Evolutionary conservation across 2,797 vertebrate genomes (phyloP), one percentile per base, ranked within the genome.

Genomic region (Chiloscyllium punctatum): DNA sequence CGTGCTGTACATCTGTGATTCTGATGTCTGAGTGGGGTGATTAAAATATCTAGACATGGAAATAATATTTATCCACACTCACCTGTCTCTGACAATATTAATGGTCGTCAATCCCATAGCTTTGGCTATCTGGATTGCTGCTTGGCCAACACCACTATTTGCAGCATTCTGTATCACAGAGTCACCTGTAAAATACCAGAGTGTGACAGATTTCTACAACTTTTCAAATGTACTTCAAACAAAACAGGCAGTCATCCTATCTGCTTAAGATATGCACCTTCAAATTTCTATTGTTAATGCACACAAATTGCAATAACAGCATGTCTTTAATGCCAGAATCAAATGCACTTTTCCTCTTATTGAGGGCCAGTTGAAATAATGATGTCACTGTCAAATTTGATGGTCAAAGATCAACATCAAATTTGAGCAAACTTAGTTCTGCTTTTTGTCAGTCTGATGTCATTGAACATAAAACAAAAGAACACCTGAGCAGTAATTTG

Each of bases 121-220:
- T 91, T 98, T 98, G 72, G 99, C 98, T 0, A 99, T 99, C 98
- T 99, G 99, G 97, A 99, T 99, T 42, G 99, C 98, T 21, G 99
- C 99, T 97, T 99, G 99, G 13, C 99, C 99, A 72, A 99, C 99
- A 16, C 98, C 98, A 30, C 99, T 99, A 97, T 99, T 99, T 96
- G 99, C 98, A 0, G 98, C 98, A 0, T 99, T 99, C 97, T 99
- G 99, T 97, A 99, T 99, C 96, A 99, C 42, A 0, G 98, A 98
- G 96, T 99, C 99, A 69, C 99, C 99, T 99, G 97, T 42, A 96
- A 94, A 95, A 66, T 66, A 87, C 15, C 94, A 21, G 27, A 51
- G 18, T 74, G 71, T 74, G 51, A 53, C 94, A 53, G 69, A 95
- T 77, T 51, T 77, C 27, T 37, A 37, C 18, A 9, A 94, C 8